Conservation (phyloP, 2,888 invertebrate genomes). For the Theristus sp. region DNA sequence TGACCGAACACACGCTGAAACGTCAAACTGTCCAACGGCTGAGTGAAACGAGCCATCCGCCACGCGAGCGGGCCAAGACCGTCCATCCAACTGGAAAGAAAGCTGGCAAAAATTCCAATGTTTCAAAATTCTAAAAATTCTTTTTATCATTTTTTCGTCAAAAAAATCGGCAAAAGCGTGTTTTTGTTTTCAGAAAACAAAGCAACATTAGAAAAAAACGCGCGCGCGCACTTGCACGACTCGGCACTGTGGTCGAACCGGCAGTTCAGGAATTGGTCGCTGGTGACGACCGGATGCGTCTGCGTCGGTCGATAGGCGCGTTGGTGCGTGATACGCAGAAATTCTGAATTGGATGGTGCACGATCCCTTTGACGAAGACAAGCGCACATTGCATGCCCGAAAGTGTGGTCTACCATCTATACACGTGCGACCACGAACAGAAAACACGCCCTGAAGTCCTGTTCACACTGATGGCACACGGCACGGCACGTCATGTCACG, state of each 20-base stretch:
- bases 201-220: background rate
- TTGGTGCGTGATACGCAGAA: background rate
- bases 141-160: background rate
- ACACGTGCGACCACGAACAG: no score
- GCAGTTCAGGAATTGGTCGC: background rate
- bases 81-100: background rate
- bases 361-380: no score
- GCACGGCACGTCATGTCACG: no score
- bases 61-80: background rate
- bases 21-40: background rate
- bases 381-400: no score
- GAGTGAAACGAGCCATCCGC: background rate
- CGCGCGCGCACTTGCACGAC: background rate
- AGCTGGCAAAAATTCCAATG: background rate
- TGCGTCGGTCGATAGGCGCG: background rate
- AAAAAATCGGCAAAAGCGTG: no score
- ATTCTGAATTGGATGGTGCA: no score
- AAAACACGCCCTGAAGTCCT: no score
- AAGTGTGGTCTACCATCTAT: no score
- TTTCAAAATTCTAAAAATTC: no score
- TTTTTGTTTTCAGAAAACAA: no score
- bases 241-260: background rate
- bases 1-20: no score
- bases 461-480: no score
- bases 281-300: background rate